Evolutionary conservation across 37 sponge, comb jelly and placozoan genomes (phyloP), one percentile per base, ranked within the genome.

Genomic region (Amphimedon queenslandica): DNA sequence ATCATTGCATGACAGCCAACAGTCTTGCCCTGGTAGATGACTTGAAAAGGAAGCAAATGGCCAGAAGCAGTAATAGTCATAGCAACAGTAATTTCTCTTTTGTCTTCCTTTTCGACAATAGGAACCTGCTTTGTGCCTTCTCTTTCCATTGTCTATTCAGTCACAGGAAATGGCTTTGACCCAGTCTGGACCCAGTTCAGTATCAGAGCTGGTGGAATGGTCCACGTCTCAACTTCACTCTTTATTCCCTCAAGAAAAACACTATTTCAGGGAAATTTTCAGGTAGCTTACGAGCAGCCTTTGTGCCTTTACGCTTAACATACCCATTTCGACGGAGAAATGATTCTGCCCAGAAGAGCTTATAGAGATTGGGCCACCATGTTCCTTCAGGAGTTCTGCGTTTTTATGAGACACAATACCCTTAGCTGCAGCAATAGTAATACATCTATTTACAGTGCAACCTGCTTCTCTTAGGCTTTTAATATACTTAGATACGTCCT

Each of bases 191-290:
- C 74, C 57, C 57, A 73, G 60, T 73, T 73, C 4, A 73, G 20
- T 20, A 56, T 43, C 30, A 73, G 27, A 6, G 43, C 23, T 73
- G 32, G 32, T 21, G 34, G 58, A 27, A 73, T 35, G 53, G 23
- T 5, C 36, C 8, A 25, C 24, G 20, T 13, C 5, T 55, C 37
- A 27, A 25, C 34, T 35, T 33, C 29, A 29, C 25, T 29, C 29
- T 34, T 64, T 18, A 47, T 13, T 47, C 53, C 13, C 53, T 47
- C 53, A 29, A 75, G 53, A 63, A 75, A 75, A 35, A 65, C 61
- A 75, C 58, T 64, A 75, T 64, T 27, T 75, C 76, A 64, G 64
- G 37, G 32, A 75, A 75, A 58, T 75, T 65, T 39, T 61, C 13
- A 3, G 66, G 66, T 24, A 75, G 33, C 43, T 75, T 75, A 32